A percentile compares a stretch with the other conserved stretches of the same genome.
phyloP scores from a whole-genome alignment of 1,140 invertebrate genomes.

The Sitophilus oryzae region DNA sequence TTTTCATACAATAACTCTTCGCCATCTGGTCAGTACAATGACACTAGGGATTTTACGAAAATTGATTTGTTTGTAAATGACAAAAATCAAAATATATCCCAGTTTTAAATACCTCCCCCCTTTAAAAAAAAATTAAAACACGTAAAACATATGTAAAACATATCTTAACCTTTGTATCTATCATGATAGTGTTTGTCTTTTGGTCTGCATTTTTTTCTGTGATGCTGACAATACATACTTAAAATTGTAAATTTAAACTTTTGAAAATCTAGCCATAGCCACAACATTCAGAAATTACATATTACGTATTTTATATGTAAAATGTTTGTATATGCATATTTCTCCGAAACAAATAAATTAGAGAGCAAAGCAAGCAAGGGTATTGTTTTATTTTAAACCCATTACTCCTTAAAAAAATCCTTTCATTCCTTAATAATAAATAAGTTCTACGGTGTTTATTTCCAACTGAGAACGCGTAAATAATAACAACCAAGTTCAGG shows the following conservation, averaged over 20 bases:
- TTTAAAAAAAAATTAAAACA: too few species aligned
- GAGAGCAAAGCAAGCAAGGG: constrained; percentile 19
- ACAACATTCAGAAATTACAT: constrained; percentile 1
- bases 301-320: constrained; percentile 24
- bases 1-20: constrained; percentile 3
- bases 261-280: not conserved
- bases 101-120: too few species aligned
- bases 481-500: too few species aligned
- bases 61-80: too few species aligned
- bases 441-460: too few species aligned
- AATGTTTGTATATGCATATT: constrained; percentile 23
- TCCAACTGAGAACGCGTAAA: too few species aligned
- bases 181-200: constrained; percentile 1
- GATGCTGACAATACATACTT: constrained; percentile 15
- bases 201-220: constrained; percentile 20
- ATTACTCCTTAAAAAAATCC: not conserved
- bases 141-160: not conserved
- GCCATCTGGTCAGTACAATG: not conserved
- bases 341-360: constrained; percentile 20
- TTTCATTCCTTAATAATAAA: too few species aligned
- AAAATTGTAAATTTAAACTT: constrained; percentile 4
- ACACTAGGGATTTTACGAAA: not conserved
- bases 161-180: not conserved
- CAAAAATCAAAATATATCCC: too few species aligned
- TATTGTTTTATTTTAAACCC: constrained; percentile 5